phyloP scores from a whole-genome alignment of 2,113 vertebrate genomes.

The Tichodroma muraria region DNA sequence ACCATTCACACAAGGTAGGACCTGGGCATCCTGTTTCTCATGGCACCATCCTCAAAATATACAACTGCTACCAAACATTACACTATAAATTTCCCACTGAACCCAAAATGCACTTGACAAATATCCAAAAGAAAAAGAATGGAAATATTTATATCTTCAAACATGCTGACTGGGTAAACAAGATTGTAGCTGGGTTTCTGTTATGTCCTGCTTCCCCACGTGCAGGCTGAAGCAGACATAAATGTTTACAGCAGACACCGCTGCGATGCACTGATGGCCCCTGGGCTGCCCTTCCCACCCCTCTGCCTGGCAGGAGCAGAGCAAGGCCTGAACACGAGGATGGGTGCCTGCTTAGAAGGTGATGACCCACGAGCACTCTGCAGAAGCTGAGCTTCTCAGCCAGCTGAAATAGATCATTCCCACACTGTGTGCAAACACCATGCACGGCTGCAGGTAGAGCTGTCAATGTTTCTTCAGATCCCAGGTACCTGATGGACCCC shows the following conservation, averaged over 20 bases:
- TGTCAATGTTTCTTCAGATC: background rate
- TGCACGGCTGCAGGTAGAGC: background rate
- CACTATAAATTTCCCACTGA: background rate
- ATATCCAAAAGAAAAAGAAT: background rate
- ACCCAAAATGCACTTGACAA: background rate
- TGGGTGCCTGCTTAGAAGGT: background rate
- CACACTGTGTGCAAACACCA: background rate
- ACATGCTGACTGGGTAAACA: background rate
- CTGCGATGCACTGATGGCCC: background rate
- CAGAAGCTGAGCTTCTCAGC: background rate
- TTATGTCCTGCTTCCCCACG: background rate
- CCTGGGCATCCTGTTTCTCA: slow-evolving; percentile 15
- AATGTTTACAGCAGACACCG: background rate
- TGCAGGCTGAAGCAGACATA: background rate
- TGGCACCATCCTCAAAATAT: background rate
- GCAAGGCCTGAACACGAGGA: background rate
- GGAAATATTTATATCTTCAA: slow-evolving; percentile 8
- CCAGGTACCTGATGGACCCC: background rate
- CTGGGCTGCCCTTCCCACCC: background rate
- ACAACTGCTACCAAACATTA: background rate
- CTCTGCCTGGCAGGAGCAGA: background rate
- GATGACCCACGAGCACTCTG: background rate
- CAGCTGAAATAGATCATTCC: background rate
- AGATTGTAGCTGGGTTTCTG: background rate
- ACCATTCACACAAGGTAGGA: background rate